Base-by-base conservation (phyloP, 2,113 vertebrate genomes). In the Gallinago undulata region DNA sequence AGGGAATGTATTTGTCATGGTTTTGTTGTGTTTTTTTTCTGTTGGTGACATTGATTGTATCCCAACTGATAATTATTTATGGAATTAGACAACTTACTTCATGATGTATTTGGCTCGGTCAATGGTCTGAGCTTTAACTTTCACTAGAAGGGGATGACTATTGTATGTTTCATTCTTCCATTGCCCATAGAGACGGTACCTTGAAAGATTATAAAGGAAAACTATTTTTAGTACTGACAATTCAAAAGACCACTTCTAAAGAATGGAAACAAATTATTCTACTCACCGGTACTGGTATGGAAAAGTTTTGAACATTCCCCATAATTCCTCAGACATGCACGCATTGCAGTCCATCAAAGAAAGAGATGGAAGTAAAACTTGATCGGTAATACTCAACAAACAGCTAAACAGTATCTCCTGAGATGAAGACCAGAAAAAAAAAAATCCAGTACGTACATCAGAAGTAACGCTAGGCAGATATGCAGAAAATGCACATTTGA, bases 161-260 rank as follows among this genome's bases (percentile, higher is more conserved):
- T 98, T 98, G 87, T 99, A 99, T 0, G 99, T 99, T 97, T 99
- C 99, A 18, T 99, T 99, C 97, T 99, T 99, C 99, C 99, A 99
- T 6, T 99, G 99, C 22, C 99, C 99, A 86, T 99, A 99, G 41
- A 99, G 98, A 89, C 99, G 99, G 92, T 99, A 99, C 98, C 99
- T 99, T 94, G 48, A 90, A 88, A 70, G 24, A 47, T 69, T 4
- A 87, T 2, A 87, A 88, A 84, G 22, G 45, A 89, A 80, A 94
- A 96, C 19, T 28, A 85, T 50, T 55, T 69, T 53, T 62, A 89
- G 90, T 24, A 45, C 41, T 59, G 75, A 37, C 11, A 81, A 19
- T 15, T 81, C 90, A 82, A 82, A 19, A 72, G 67, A 84, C 1
- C 64, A 55, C 56, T 77, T 87, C 16, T 21, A 83, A 87, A 62